These are phyloP conservation scores for Podarcis siculus DNA, from an alignment of 2,797 vertebrate genomes.

Conservation along the genomic window DNA sequence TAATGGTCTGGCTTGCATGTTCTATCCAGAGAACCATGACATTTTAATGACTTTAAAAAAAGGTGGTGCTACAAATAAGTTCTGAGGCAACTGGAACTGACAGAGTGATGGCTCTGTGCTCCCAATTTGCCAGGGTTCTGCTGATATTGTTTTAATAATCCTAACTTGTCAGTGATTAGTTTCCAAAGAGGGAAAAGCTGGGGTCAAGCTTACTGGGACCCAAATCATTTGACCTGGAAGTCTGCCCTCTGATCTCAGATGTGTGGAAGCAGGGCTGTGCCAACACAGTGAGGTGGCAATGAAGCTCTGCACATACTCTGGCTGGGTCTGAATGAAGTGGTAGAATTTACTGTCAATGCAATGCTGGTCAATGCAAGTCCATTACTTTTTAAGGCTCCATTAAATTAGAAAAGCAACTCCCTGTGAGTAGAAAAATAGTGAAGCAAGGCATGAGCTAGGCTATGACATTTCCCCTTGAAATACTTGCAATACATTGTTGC, in stretches of 20 bases:
- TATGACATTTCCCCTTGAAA: not conserved
- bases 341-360: not conserved
- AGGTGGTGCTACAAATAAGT: not conserved
- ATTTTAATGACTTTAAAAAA: slow-evolving; percentile 7
- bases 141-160: not conserved
- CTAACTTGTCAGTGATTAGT: not conserved
- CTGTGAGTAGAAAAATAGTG: not conserved
- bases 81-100: not conserved
- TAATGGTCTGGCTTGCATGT: not conserved
- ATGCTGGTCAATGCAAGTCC: too few relatives aligned
- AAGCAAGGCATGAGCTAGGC: not conserved
- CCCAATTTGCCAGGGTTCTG: not conserved
- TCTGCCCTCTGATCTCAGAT: too few relatives aligned
- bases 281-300: not conserved
- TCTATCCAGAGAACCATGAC: not conserved
- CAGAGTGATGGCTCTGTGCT: not conserved
- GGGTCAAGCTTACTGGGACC: not conserved
- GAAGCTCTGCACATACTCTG: not conserved
- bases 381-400: not conserved
- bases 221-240: not conserved
- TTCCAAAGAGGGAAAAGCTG: not conserved
- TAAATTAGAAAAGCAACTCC: not conserved
- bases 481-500: not conserved
- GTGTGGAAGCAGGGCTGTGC: not conserved
- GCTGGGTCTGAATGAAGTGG: not conserved